phyloP scores from a whole-genome alignment of 2,113 vertebrate genomes.

The Tursiops truncatus region DNA sequence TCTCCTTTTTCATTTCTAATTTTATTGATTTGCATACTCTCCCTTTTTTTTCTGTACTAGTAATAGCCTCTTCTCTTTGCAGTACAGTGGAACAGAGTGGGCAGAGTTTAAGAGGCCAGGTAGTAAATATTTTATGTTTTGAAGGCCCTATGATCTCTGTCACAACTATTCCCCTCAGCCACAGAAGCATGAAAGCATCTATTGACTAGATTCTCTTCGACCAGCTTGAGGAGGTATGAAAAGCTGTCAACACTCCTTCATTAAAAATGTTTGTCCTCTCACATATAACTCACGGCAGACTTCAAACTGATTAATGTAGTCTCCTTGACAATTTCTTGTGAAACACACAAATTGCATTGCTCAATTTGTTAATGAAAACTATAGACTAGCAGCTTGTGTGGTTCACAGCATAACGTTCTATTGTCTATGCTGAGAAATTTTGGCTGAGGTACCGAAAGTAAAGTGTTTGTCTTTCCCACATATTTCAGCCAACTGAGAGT shows the following conservation, averaged over 20 bases:
- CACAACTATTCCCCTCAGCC: not conserved
- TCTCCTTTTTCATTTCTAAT: too few species aligned
- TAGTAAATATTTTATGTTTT: not conserved
- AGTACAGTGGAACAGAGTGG: not conserved
- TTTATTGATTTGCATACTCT: too few species aligned
- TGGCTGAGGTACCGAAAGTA: not conserved
- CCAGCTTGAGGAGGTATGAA: not conserved
- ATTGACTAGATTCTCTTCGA: not conserved
- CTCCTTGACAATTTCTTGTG: slow-evolving; percentile 10
- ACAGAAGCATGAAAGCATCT: not conserved
- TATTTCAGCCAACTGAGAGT: not conserved
- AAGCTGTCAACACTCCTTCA: not conserved
- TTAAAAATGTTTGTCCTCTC: slow-evolving; percentile 44
- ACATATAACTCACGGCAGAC: not conserved
- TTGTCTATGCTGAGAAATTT: slow-evolving; percentile 33
- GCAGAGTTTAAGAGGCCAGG: not conserved
- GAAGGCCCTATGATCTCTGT: not conserved
- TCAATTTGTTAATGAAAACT: slow-evolving; percentile 32
- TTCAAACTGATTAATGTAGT: slow-evolving; percentile 45
- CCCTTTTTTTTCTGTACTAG: too few species aligned
- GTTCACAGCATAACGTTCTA: not conserved
- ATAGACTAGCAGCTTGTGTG: not conserved
- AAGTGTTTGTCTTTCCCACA: slow-evolving; percentile 51
- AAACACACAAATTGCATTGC: not conserved
- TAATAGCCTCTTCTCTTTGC: not conserved